A percentile compares a stretch with the other conserved stretches of the same genome.
Evolutionary conservation across 1,140 invertebrate species (phyloP).

Genomic region (Euura saliciscinereae): DNA sequence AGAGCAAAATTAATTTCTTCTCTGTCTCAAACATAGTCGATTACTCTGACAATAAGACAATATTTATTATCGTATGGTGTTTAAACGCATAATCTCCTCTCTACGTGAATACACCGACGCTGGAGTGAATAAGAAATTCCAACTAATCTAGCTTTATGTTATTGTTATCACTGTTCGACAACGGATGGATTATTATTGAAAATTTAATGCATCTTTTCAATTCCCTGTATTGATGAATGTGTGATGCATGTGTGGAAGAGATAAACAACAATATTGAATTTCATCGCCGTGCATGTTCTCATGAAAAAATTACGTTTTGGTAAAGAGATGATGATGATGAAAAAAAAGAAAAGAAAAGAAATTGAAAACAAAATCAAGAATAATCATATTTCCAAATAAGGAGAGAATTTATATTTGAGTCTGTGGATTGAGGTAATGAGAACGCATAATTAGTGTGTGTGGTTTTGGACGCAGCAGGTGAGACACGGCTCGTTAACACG

Average conservation of each 20-base stretch:
- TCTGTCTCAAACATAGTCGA: no score
- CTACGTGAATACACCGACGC: background rate
- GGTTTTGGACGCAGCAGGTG: conserved; percentile 66
- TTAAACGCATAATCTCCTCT: background rate
- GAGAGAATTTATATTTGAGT: conserved; percentile 12
- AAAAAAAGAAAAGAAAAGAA: background rate
- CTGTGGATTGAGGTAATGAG: conserved; percentile 7
- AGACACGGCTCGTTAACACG: conserved; percentile 76
- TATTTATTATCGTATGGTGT: background rate
- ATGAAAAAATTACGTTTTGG: background rate
- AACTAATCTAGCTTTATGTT: conserved; percentile 1
- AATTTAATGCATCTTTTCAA: background rate
- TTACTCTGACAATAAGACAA: no score
- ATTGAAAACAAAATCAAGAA: background rate
- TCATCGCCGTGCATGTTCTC: background rate
- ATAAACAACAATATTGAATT: background rate
- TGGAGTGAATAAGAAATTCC: background rate
- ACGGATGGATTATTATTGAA: background rate
- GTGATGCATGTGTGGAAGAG: conserved; percentile 5
- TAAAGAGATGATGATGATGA: conserved; percentile 21
- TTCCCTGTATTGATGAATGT: conserved; percentile 1
- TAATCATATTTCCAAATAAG: conserved; percentile 14
- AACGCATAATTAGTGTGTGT: conserved; percentile 50
- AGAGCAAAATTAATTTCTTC: background rate
- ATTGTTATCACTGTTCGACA: background rate